Evolutionary conservation across 2,888 invertebrate genomes (phyloP).

Genomic region (Ennomos erosarius): DNA sequence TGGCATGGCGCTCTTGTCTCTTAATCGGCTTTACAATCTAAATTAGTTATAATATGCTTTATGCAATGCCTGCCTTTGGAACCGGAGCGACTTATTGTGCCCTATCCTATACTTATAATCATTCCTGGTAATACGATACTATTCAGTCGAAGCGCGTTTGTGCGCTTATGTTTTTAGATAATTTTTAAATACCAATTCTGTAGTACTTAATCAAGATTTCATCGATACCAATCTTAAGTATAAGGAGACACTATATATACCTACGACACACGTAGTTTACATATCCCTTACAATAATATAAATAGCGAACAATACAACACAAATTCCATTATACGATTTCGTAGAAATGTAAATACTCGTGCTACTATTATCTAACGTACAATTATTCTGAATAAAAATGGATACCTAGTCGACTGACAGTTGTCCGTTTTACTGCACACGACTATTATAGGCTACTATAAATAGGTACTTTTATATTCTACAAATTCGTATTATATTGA

Average conservation of each 20-base stretch:
- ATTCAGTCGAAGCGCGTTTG: slow-evolving; percentile 37
- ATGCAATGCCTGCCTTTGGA: slow-evolving; percentile 14
- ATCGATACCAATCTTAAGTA: neutral
- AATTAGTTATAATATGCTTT: slow-evolving; percentile 1
- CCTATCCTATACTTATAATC: slow-evolving; percentile 24
- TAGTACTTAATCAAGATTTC: slow-evolving; percentile 20
- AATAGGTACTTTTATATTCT: slow-evolving; percentile 34
- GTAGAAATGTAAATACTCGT: too few species aligned
- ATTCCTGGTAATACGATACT: slow-evolving; percentile 35
- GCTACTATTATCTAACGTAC: too few species aligned
- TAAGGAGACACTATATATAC: too few species aligned
- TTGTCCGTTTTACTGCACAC: too few species aligned
- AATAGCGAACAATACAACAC: too few species aligned
- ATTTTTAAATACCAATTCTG: neutral
- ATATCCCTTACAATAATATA: too few species aligned
- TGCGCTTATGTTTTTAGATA: slow-evolving; percentile 1
- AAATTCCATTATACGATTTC: too few species aligned
- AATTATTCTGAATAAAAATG: too few species aligned
- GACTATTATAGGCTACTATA: too few species aligned
- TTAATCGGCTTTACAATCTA: slow-evolving; percentile 18
- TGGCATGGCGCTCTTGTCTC: neutral
- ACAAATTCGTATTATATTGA: slow-evolving; percentile 13
- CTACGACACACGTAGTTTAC: too few species aligned
- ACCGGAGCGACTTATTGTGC: slow-evolving; percentile 20
- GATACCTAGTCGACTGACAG: too few species aligned